Conservation (phyloP, 2,888 invertebrate genomes). For the Scaptomyza caliginosa region DNA sequence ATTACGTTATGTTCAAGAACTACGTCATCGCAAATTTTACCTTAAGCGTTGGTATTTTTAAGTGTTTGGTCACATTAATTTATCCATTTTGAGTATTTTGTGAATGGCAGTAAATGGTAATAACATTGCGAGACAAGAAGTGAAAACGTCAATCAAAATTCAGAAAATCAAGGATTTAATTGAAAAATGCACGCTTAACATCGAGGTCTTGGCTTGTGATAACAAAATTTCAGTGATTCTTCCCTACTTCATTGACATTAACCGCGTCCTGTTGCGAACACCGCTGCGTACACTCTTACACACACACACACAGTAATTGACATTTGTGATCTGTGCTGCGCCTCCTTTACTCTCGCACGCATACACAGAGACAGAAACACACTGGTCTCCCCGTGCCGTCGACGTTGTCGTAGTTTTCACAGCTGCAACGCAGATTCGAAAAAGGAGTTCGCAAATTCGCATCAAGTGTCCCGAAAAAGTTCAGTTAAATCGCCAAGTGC, state of each 20-base stretch:
- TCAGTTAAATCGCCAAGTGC: conserved; percentile 7
- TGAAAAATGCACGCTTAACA: conserved; percentile 24
- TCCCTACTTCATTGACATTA: background rate
- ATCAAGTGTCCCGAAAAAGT: conserved; percentile 23
- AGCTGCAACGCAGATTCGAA: conserved; percentile 74
- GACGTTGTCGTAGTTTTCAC: conserved; percentile 53
- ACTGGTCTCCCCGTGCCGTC: conserved; percentile 44
- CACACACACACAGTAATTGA: conserved; percentile 30
- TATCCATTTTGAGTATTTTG: conserved; percentile 51
- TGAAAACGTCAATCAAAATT: conserved; percentile 60
- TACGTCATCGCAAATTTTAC: background rate
- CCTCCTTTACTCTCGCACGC: conserved; percentile 51
- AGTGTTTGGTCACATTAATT: conserved; percentile 36
- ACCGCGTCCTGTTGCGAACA: conserved; percentile 36
- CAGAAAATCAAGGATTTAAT: conserved; percentile 26
- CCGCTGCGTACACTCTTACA: conserved; percentile 5
- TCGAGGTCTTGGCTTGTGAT: background rate
- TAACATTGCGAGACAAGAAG: conserved; percentile 59
- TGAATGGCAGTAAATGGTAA: conserved; percentile 53
- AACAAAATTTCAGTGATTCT: background rate
- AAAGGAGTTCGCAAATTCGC: conserved; percentile 56
- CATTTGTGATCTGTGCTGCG: conserved; percentile 60
- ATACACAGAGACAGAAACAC: conserved; percentile 18
- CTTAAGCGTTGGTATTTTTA: conserved; percentile 3
- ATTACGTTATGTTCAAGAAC: background rate